phyloP scores from a whole-genome alignment of 2,113 vertebrate genomes.

The Mus pahari region DNA sequence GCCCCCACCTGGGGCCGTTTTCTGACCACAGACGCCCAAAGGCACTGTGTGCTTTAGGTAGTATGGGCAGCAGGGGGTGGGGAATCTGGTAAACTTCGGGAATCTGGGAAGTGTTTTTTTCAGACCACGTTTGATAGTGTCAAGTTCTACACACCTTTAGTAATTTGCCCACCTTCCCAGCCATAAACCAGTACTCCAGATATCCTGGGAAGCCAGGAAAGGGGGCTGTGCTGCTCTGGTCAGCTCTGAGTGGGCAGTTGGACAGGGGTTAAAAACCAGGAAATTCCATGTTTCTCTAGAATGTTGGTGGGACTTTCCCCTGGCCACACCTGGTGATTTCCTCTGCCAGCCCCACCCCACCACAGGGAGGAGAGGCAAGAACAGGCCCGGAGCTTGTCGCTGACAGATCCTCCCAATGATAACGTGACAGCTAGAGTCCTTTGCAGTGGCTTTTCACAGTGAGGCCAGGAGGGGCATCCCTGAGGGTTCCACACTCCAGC shows the following conservation, averaged over 20 bases:
- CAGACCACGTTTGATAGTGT: neutral
- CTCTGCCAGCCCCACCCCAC: slow-evolving; percentile 55
- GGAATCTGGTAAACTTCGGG: neutral
- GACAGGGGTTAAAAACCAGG: slow-evolving; percentile 62
- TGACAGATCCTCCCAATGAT: neutral
- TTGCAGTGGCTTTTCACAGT: neutral
- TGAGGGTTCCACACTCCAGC: neutral
- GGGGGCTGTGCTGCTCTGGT: neutral
- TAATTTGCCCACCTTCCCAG: neutral
- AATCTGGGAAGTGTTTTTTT: neutral
- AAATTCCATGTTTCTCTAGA: slow-evolving; percentile 65
- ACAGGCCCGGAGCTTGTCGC: fast-evolving
- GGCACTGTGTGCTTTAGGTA: fast-evolving
- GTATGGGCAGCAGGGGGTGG: too few relatives aligned
- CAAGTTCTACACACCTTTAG: neutral
- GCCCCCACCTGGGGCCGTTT: neutral
- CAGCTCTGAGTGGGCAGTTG: neutral
- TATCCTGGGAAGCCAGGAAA: neutral
- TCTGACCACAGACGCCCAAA: neutral
- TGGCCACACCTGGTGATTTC: slow-evolving; percentile 77
- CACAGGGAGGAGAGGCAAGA: neutral
- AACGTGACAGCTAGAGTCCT: neutral
- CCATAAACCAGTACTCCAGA: neutral
- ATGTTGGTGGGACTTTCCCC: slow-evolving; percentile 73
- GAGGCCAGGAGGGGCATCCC: neutral